phyloP scores from a whole-genome alignment of 2,113 vertebrate genomes.

The Cinclus cinclus region DNA sequence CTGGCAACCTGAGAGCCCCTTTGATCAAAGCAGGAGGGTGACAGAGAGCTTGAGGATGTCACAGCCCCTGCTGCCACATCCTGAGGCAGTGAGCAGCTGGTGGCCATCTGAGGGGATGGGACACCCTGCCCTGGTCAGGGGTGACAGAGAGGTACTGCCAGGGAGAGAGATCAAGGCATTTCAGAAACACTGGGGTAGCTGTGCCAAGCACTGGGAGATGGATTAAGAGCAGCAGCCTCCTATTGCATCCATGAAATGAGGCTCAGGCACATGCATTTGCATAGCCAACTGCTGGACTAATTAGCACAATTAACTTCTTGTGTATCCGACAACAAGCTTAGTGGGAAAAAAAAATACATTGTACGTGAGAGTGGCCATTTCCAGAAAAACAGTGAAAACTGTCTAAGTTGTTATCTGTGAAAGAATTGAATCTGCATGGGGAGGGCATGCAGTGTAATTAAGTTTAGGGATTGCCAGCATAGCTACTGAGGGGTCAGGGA shows the following conservation, averaged over 20 bases:
- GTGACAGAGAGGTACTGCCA: fast-evolving
- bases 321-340: background rate
- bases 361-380: background rate
- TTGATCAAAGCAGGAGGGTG: background rate
- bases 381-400: background rate
- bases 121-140: background rate
- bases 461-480: background rate
- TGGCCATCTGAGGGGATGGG: background rate
- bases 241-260: background rate
- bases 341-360: background rate
- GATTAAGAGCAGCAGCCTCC: background rate
- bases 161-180: background rate
- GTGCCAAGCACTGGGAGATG: background rate
- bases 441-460: background rate
- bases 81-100: background rate
- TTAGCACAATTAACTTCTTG: background rate
- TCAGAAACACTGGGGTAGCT: background rate
- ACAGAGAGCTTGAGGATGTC: background rate
- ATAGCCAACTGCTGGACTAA: background rate
- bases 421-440: background rate
- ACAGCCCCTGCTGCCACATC: background rate
- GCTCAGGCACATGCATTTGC: background rate
- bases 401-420: background rate
- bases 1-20: background rate
- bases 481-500: background rate